Conservation (phyloP, 2,113 vertebrate genomes). For the Thunnus thynnus region DNA sequence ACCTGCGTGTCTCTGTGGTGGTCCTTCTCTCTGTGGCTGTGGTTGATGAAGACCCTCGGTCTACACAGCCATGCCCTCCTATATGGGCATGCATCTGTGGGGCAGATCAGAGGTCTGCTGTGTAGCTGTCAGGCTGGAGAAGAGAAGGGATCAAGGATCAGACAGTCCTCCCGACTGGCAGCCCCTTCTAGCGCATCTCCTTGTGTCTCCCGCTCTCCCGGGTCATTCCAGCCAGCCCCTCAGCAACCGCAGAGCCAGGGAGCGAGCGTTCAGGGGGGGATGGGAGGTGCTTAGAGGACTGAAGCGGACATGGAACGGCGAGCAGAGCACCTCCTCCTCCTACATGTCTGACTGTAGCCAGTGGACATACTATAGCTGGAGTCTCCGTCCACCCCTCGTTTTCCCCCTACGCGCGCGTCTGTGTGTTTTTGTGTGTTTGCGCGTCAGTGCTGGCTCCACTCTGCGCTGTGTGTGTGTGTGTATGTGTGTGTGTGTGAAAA, state of each 20-base stretch:
- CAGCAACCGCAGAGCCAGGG: constrained; percentile 75
- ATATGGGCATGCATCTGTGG: constrained; percentile 78
- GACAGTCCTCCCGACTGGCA: constrained; percentile 72
- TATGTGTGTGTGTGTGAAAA: constrained; percentile 37
- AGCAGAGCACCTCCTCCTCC: constrained; percentile 79
- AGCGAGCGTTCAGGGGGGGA: constrained; percentile 51
- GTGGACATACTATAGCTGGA: constrained; percentile 71
- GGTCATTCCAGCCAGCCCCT: constrained; percentile 84
- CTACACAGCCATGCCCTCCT: constrained; percentile 80
- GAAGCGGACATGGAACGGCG: constrained; percentile 67
- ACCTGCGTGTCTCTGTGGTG: constrained; percentile 75
- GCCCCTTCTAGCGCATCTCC: constrained; percentile 74
- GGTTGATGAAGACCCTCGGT: constrained; percentile 70
- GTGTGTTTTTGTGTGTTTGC: constrained; percentile 41
- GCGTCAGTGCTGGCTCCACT: constrained; percentile 52
- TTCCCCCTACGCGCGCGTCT: constrained; percentile 47
- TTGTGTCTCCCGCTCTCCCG: constrained; percentile 74
- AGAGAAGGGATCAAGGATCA: constrained; percentile 69
- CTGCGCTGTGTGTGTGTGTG: constrained; percentile 19
- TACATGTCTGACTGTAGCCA: constrained; percentile 78
- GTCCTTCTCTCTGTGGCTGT: constrained; percentile 63
- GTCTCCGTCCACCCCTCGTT: constrained; percentile 51
- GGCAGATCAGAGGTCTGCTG: constrained; percentile 68
- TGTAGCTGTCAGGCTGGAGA: constrained; percentile 58
- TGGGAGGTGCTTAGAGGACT: constrained; percentile 80